Evolutionary conservation across 2,888 invertebrate species (phyloP).

Genomic region (Notodonta ziczac): DNA sequence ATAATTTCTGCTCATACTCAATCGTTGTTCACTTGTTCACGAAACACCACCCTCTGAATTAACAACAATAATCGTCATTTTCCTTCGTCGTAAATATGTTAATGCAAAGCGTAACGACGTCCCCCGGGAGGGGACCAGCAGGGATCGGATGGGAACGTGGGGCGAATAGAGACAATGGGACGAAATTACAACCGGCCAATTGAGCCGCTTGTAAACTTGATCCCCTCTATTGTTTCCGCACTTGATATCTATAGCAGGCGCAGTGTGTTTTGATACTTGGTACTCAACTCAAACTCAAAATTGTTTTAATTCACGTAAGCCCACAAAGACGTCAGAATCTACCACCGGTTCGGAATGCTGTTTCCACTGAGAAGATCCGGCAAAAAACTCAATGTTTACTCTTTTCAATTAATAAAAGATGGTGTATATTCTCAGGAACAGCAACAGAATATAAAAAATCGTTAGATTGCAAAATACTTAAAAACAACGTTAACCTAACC

Average conservation of each 20-base stretch:
- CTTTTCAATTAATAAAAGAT: too few relatives aligned
- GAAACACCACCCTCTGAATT: not conserved
- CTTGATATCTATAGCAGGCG: slow-evolving; percentile 47
- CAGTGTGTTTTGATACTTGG: slow-evolving; percentile 57
- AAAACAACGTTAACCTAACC: too few relatives aligned
- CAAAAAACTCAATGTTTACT: too few relatives aligned
- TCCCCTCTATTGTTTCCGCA: slow-evolving; percentile 82
- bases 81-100: slow-evolving; percentile 61
- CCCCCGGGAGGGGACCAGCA: slow-evolving; percentile 52
- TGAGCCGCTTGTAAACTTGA: slow-evolving; percentile 79
- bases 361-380: too few relatives aligned
- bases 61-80: slow-evolving; percentile 59
- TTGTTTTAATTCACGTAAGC: too few relatives aligned
- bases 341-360: too few relatives aligned
- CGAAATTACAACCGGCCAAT: slow-evolving; percentile 83
- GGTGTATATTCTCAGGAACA: too few relatives aligned
- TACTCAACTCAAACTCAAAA: too few relatives aligned
- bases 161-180: slow-evolving; percentile 75
- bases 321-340: too few relatives aligned
- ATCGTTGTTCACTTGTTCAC: not conserved
- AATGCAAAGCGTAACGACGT: slow-evolving; percentile 69
- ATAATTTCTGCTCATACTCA: not conserved
- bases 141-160: slow-evolving; percentile 52
- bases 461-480: too few relatives aligned
- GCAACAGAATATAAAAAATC: too few relatives aligned